Base-by-base conservation (phyloP, 1,140 invertebrate genomes). In the Musca vetustissima region DNA sequence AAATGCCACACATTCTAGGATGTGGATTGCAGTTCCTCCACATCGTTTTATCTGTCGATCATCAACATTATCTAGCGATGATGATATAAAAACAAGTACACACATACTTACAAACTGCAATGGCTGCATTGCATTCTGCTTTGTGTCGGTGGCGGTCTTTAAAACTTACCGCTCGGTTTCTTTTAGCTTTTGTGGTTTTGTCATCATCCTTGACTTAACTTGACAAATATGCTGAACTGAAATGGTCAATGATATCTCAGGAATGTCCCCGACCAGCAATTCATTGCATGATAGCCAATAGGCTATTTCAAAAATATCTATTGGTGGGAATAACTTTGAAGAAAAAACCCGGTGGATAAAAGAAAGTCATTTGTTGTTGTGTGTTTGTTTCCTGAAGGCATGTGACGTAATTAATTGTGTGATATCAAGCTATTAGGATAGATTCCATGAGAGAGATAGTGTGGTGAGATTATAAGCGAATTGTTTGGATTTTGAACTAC, bases 291-390 rank as follows among this genome's bases (percentile, higher is more conserved):
- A 43, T 43, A 43, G 36, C 36, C 36, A 43, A 43, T 43, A 43
- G 36, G 36, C 36, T 43, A 43, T 43, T 43, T 43, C 6, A 43
- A 43, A 43, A 4, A 28, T 43, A 43, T 43, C 36, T 43, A 43
- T 22, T 53, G 53, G 25, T 57, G 53, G 53, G 15, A 57, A 24
- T 50, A 50, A 50, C 49, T 57, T 28, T 57, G 53, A 28, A 17
- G n/a, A n/a, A n/a, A n/a, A n/a, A 57, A 57, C 28, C 53, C 53
- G 53, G 53, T 57, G 24, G 53, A 28, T 57, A 57, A 57, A 57
- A 28, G 22, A 57, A 57, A n/a, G 53, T 28, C 53, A 57, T 28
- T 28, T 43, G 36, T 43, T 6, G 36, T 43, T 43, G 36, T 13
- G n/a, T n/a, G 6, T 43, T 43, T 43, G 2, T 43, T 43, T 7